Base-by-base conservation (phyloP, 2,888 invertebrate genomes). In the Nomada hirtipes region DNA sequence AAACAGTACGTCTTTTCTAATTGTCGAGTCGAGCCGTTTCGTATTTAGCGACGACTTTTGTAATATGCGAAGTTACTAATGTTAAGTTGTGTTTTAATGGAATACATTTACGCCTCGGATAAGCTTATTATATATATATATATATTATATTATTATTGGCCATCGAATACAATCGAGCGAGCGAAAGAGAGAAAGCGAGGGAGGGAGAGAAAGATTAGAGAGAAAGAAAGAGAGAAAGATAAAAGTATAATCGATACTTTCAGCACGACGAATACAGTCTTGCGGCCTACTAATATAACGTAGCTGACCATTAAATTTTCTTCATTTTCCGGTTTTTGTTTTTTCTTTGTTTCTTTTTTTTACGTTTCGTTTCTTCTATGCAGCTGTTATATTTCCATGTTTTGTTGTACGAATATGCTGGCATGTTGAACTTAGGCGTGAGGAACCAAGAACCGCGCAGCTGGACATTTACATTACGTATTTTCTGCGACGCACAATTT, bases 351-450 rank as follows among this genome's bases (percentile, higher is more conserved):
- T 44, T 47, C 15, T 81, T 84, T 74, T 84, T 87, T 84, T 76
- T 72, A 9, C 79, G 73, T 86, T 87, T 87, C 83, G 64, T 78
- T 65, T 77, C 82, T 81, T 72, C 82, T 85, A 86, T 68, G 64
- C 82, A 72, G 74, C 86, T 84, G 84, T 88, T 89, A 85, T 79
- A 85, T 86, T 44, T 88, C 87, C 85, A 83, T 72, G 74, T 87
- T 88, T 88, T 83, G 84, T 88, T 88, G 83, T 86, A 88, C 80
- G 87, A 87, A 88, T 89, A 89, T 88, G 88, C 88, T 87, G 89
- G 87, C 89, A 89, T 91, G 89, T 90, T 88, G 82, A 90, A 86
- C 44, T 79, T 76, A 79, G 75, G 83, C 73, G 63, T 81, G 88
- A 86, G 85, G 60, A 86, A 89, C 74, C 87, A 88, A 90, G 85